phyloP scores from a whole-genome alignment of 2,797 vertebrate genomes.

The Helarctos malayanus region DNA sequence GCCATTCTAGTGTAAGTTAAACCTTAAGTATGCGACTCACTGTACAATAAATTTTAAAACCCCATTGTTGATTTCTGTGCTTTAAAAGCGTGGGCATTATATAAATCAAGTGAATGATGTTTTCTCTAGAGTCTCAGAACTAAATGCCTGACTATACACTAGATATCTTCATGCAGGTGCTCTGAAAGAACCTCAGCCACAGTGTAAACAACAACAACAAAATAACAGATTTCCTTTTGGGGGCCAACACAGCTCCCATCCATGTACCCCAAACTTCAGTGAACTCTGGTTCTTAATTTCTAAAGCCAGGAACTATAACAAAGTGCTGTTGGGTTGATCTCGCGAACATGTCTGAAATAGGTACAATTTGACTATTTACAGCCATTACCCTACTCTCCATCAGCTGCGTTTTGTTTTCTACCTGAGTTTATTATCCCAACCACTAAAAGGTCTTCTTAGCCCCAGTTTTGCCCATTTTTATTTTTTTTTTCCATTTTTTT shows the following conservation, averaged over 20 bases:
- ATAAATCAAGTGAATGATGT: background rate
- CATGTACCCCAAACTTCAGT: slow-evolving; percentile 16
- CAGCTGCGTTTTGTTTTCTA: slow-evolving; percentile 32
- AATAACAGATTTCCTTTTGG: background rate
- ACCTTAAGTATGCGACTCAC: background rate
- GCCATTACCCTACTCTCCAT: background rate
- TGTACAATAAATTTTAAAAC: background rate
- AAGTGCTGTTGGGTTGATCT: background rate
- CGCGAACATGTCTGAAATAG: background rate
- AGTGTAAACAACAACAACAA: background rate
- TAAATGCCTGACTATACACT: background rate
- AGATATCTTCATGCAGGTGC: background rate
- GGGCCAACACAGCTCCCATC: background rate
- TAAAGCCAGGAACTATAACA: background rate
- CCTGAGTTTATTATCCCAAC: background rate
- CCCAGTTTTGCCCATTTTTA: background rate
- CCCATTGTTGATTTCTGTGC: background rate
- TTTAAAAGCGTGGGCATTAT: slow-evolving; percentile 36
- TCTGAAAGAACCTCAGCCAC: background rate
- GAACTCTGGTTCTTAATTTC: background rate
- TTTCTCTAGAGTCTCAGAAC: background rate
- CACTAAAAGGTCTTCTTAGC: background rate
- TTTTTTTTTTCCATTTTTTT: slow-evolving; percentile 63
- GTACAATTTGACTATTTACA: background rate
- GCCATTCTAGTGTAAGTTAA: background rate